Evolutionary conservation across 2,797 vertebrate genomes (phyloP).

Genomic region (Cyclopterus lumpus): DNA sequence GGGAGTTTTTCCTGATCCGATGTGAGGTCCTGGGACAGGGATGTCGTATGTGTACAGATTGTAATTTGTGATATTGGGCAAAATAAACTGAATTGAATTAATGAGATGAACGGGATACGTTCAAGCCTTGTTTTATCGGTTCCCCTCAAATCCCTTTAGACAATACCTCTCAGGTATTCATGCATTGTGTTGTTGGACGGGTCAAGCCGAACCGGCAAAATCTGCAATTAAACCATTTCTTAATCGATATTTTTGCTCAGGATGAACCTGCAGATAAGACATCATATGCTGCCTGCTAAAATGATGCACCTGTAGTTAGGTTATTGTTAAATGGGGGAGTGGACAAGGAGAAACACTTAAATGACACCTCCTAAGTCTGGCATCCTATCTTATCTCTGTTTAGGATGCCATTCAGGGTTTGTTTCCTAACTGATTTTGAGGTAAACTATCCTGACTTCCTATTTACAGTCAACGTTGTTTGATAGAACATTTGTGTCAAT

Average conservation of each 20-base stretch:
- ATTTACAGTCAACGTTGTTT: not conserved
- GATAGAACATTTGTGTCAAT: not conserved
- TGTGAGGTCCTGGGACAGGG: no score
- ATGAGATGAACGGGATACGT: conserved; percentile 36
- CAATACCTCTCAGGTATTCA: conserved; percentile 24
- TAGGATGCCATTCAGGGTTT: not conserved
- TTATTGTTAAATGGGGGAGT: not conserved
- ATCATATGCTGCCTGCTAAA: not conserved
- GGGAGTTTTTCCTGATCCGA: no score
- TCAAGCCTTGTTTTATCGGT: conserved; percentile 42
- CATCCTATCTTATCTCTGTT: no score
- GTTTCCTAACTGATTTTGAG: no score
- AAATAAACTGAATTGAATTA: no score
- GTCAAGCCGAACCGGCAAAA: not conserved
- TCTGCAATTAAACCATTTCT: not conserved
- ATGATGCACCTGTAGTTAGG: not conserved
- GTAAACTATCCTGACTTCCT: no score
- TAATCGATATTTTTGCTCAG: conserved; percentile 3
- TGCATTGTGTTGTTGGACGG: not conserved
- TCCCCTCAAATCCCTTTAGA: conserved; percentile 32
- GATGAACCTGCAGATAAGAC: conserved; percentile 21
- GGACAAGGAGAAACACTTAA: not conserved
- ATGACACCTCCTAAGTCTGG: no score
- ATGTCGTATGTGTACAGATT: no score
- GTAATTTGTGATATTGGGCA: no score